Evolutionary conservation across 2,113 vertebrate species (phyloP).

Genomic region (Phalacrocorax carbo): DNA sequence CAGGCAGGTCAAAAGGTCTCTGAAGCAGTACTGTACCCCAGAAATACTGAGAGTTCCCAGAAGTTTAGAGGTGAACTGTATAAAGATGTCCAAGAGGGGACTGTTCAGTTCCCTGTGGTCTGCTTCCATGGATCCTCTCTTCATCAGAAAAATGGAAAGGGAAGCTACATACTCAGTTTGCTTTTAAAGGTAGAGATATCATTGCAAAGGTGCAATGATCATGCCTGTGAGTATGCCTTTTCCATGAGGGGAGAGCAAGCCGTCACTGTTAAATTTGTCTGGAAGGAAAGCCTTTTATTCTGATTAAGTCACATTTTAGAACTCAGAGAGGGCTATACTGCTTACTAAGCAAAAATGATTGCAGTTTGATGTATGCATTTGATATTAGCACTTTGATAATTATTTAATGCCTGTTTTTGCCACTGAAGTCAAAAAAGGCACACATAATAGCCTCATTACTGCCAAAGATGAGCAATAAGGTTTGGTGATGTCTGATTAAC

Average conservation of each 20-base stretch:
- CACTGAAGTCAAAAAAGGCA: not conserved
- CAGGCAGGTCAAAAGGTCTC: not conserved
- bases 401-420: not conserved
- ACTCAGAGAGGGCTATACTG: not conserved
- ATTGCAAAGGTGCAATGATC: not conserved
- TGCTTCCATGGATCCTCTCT: not conserved
- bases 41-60: not conserved
- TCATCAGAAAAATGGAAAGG: not conserved
- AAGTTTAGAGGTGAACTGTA: not conserved
- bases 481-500: not conserved
- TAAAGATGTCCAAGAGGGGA: not conserved
- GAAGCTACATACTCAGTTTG: not conserved
- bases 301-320: not conserved
- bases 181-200: not conserved
- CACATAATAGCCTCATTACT: not conserved
- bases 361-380: not conserved
- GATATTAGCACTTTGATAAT: not conserved
- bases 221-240: not conserved
- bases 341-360: not conserved
- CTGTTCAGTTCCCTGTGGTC: not conserved
- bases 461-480: not conserved
- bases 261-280: not conserved
- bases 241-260: rapidly evolving
- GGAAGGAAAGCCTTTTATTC: not conserved
- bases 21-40: not conserved